Evolutionary conservation across 2,113 vertebrate species (phyloP).

Genomic region (Cyphomyrus plagiostoma): DNA sequence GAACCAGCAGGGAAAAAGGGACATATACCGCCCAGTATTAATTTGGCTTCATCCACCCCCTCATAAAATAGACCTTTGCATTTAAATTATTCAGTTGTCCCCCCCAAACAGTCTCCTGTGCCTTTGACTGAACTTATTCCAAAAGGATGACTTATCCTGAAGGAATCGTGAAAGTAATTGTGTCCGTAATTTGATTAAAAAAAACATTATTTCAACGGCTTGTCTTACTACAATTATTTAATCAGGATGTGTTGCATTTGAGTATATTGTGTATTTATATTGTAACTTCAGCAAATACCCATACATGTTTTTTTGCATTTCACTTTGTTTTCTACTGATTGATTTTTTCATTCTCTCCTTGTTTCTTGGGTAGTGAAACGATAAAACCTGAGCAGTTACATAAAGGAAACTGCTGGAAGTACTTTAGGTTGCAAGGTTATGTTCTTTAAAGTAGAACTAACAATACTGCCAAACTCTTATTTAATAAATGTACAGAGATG

Average conservation of each 20-base stretch:
- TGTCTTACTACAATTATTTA: not conserved
- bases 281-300: conserved; percentile 35
- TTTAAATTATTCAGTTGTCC: not conserved
- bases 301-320: not conserved
- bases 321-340: conserved; percentile 37
- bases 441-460: not conserved
- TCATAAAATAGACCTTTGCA: not conserved
- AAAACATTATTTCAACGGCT: not conserved
- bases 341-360: conserved; percentile 33
- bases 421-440: not conserved
- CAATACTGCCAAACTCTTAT: not conserved
- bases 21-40: not conserved
- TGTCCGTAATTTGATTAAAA: not conserved
- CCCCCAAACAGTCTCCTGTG: not conserved
- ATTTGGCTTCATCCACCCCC: not conserved
- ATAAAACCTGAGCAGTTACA: not conserved
- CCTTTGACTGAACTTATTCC: not conserved
- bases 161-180: not conserved
- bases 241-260: not conserved
- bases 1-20: not conserved
- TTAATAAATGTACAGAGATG: not conserved
- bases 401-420: not conserved
- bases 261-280: not conserved
- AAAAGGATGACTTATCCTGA: not conserved
- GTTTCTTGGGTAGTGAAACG: not conserved